phyloP scores from a whole-genome alignment of 2,113 vertebrate species.

The Serilophus lunatus region DNA sequence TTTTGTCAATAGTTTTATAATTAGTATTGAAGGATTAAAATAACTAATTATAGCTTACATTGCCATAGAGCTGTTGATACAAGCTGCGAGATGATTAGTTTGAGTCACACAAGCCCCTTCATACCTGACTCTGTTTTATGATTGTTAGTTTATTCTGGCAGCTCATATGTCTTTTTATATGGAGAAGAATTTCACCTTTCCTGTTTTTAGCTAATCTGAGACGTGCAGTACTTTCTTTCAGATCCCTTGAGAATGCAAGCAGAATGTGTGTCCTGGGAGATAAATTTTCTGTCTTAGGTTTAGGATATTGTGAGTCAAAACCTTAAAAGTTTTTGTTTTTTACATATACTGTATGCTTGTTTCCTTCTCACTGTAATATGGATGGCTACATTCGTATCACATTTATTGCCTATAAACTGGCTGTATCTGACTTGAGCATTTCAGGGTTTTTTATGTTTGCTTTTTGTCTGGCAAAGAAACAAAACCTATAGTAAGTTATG shows the following conservation, averaged over 20 bases:
- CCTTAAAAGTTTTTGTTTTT: not conserved
- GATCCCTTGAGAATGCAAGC: not conserved
- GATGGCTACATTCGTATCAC: not conserved
- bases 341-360: not conserved
- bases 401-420: not conserved
- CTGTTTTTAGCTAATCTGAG: not conserved
- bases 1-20: not conserved
- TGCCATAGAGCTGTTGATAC: not conserved
- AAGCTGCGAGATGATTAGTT: not conserved
- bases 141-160: not conserved
- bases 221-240: not conserved
- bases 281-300: not conserved
- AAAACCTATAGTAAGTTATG: not conserved
- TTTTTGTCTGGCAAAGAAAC: not conserved
- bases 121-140: not conserved
- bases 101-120: not conserved
- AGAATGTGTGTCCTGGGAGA: not conserved
- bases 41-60: not conserved
- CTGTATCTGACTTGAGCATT: not conserved
- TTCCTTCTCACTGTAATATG: not conserved
- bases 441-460: not conserved
- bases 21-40: not conserved
- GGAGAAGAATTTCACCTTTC: not conserved
- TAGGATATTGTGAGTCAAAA: not conserved
- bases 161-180: not conserved